These are phyloP conservation scores for Drosophila arawakana DNA, from an alignment of 1,140 invertebrate species.

Conservation along the genomic window DNA sequence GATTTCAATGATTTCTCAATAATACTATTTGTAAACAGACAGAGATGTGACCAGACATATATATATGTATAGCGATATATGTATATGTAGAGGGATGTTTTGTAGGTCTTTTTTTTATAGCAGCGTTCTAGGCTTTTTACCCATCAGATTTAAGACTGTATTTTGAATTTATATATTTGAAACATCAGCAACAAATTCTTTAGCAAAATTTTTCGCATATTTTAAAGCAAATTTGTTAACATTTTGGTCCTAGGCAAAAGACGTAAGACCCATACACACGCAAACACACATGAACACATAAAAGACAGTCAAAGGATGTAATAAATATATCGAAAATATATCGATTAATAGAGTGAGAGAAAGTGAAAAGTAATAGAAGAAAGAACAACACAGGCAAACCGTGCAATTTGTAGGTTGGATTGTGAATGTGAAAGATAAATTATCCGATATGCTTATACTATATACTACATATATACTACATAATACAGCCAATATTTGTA, in stretches of 20 bases:
- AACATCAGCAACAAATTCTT: conserved; percentile 40
- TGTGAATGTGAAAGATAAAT: conserved; percentile 47
- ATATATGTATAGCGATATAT: too few relatives aligned
- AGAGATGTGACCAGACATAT: conserved; percentile 22
- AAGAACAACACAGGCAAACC: conserved; percentile 59
- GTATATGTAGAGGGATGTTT: conserved; percentile 30
- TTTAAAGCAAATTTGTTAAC: conserved; percentile 41
- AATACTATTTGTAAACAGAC: conserved; percentile 69
- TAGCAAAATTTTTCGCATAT: conserved; percentile 46
- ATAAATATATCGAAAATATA: conserved; percentile 1
- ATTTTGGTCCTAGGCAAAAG: conserved; percentile 17
- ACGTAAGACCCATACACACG: conserved; percentile 9
- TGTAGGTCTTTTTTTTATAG: conserved; percentile 56
- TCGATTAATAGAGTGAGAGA: conserved; percentile 12
- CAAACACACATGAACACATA: conserved; percentile 31
- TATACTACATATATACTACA: conserved; percentile 30
- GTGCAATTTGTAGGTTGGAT: conserved; percentile 80
- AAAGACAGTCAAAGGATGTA: conserved; percentile 11
- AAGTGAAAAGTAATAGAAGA: conserved; percentile 3
- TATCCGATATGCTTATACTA: conserved; percentile 50
- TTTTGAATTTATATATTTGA: conserved; percentile 29
- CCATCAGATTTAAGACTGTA: conserved; percentile 52
- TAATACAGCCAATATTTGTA: conserved; percentile 52
- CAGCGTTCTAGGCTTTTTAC: conserved; percentile 50
- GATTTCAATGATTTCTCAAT: conserved; percentile 83